phyloP scores from a whole-genome alignment of 2,888 invertebrate species.

The Clistopyga incitator region DNA sequence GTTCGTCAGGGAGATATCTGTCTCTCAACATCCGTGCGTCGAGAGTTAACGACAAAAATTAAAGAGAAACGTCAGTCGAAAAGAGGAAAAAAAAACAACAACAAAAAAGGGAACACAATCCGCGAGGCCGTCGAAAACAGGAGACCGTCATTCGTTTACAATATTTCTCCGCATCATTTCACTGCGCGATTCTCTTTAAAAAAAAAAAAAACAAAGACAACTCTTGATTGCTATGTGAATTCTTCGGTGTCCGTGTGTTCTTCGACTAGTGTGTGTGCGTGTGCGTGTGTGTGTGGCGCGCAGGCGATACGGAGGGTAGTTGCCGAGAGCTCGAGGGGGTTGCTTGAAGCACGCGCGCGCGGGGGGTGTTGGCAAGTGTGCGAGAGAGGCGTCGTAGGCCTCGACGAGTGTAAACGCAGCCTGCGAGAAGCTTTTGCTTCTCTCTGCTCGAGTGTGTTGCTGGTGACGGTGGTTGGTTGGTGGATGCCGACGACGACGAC shows the following conservation, averaged over 20 bases:
- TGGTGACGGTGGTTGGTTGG: neutral
- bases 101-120: neutral
- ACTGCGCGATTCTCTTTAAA: neutral
- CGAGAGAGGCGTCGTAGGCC: slow-evolving; percentile 28
- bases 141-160: neutral
- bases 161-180: neutral
- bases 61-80: neutral
- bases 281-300: slow-evolving; percentile 33
- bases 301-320: slow-evolving; percentile 54
- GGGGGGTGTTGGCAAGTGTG: neutral
- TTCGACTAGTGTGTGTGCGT: neutral
- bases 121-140: neutral
- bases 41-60: neutral
- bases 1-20: slow-evolving; percentile 25
- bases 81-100: neutral
- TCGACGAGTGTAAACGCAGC: slow-evolving; percentile 7
- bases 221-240: neutral
- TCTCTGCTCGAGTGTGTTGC: neutral
- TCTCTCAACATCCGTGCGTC: neutral
- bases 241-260: neutral
- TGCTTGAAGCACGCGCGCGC: slow-evolving; percentile 70
- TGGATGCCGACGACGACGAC: too few species aligned
- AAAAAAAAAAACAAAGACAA: neutral
- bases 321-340: slow-evolving; percentile 38
- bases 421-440: slow-evolving; percentile 20